These are phyloP conservation scores for Anguilla marmorata DNA, from an alignment of 2,797 vertebrate genomes.

Conservation along the genomic window DNA sequence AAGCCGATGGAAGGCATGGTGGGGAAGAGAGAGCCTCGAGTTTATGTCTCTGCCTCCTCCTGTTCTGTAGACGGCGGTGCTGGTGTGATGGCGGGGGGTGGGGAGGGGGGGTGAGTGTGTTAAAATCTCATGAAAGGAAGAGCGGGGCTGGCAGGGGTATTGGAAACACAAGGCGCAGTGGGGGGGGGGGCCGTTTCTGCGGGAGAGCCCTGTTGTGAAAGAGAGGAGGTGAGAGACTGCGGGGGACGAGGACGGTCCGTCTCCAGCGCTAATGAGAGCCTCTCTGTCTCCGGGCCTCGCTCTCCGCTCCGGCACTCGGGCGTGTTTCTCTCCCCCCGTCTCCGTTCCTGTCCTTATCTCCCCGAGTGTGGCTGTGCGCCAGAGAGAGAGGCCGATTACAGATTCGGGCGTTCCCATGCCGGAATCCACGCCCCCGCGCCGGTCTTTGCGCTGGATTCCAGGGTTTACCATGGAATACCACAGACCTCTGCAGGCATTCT, in stretches of 20 bases:
- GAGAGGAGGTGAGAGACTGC: background rate
- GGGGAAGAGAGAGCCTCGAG: too few relatives aligned
- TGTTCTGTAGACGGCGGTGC: background rate
- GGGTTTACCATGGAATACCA: background rate
- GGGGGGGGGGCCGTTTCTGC: background rate
- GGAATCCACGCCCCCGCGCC: background rate
- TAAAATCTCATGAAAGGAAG: background rate
- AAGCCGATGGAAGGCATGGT: background rate
- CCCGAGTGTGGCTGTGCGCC: background rate
- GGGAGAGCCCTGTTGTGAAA: background rate
- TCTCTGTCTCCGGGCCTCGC: background rate
- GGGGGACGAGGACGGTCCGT: background rate
- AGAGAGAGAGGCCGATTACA: too few relatives aligned
- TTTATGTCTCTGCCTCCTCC: background rate
- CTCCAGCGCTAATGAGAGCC: background rate
- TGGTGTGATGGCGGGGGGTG: background rate
- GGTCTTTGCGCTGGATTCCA: background rate
- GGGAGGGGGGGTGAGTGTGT: background rate
- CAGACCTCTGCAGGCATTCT: background rate
- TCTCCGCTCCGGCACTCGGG: too few relatives aligned
- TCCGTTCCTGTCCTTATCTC: background rate
- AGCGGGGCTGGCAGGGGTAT: background rate
- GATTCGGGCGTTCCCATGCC: background rate
- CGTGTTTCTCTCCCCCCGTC: background rate
- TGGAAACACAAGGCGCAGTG: background rate